Evolutionary conservation across 2,888 invertebrate species (phyloP).

Genomic region (Platycheirus albimanus): DNA sequence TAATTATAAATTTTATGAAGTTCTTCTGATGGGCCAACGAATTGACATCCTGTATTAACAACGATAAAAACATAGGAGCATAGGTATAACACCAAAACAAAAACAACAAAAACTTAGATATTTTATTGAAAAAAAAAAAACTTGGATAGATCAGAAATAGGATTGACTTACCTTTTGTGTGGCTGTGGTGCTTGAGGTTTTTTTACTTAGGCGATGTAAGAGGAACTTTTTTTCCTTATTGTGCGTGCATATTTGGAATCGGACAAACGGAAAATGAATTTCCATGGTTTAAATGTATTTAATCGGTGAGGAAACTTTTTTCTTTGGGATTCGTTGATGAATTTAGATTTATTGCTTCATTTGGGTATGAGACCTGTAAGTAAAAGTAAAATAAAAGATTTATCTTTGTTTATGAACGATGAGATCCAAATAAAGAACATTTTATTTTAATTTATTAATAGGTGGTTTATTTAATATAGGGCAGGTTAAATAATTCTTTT

Average conservation of each 20-base stretch:
- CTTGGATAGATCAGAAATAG: neutral
- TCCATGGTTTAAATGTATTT: constrained; percentile 49
- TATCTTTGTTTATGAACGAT: too few species aligned
- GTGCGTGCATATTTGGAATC: constrained; percentile 35
- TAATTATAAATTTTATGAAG: constrained; percentile 36
- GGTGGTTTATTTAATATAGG: too few species aligned
- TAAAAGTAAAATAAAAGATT: neutral
- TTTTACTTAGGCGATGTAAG: constrained; percentile 34
- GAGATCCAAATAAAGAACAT: too few species aligned
- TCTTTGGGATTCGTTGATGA: neutral
- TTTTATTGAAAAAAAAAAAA: neutral
- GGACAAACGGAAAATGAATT: constrained; percentile 33
- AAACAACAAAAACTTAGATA: neutral
- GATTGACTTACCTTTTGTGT: constrained; percentile 41
- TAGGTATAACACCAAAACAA: neutral
- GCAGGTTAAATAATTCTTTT: too few species aligned
- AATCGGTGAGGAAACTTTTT: neutral
- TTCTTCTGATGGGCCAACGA: constrained; percentile 38
- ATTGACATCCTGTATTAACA: constrained; percentile 46
- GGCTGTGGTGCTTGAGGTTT: constrained; percentile 5
- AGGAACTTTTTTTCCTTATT: constrained; percentile 53
- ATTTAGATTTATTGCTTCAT: neutral
- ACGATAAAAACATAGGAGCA: neutral
- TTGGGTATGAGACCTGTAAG: neutral
- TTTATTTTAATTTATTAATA: too few species aligned